phyloP scores from a whole-genome alignment of 2,888 invertebrate species.

The Graphium colonna region DNA sequence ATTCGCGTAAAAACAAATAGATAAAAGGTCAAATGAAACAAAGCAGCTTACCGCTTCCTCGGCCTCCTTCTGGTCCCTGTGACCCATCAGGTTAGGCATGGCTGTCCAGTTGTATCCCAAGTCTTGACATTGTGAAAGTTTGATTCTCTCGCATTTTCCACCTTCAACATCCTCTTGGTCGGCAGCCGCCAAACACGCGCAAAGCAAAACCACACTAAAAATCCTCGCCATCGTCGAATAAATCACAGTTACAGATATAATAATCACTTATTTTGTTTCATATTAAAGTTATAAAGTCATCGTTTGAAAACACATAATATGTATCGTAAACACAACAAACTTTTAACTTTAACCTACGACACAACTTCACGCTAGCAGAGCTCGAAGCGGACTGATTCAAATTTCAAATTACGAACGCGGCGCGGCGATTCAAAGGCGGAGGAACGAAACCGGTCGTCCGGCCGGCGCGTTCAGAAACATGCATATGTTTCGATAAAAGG shows the following conservation, averaged over 20 bases:
- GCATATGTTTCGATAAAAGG: constrained; percentile 76
- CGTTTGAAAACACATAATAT: constrained; percentile 43
- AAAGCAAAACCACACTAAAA: constrained; percentile 54
- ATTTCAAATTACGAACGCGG: constrained; percentile 38
- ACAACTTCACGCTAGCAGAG: constrained; percentile 40
- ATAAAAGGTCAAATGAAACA: too few species aligned
- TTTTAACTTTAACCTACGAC: constrained; percentile 25
- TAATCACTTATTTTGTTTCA: constrained; percentile 39
- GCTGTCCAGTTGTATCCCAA: constrained; percentile 92
- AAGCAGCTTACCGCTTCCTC: constrained; percentile 84
- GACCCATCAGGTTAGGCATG: constrained; percentile 92
- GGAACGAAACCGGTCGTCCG: constrained; percentile 66
- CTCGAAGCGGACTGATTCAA: constrained; percentile 57
- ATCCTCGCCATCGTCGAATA: constrained; percentile 60
- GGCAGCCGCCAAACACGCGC: constrained; percentile 58
- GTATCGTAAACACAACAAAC: constrained; percentile 58
- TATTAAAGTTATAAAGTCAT: constrained; percentile 61
- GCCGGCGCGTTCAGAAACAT: constrained; percentile 64
- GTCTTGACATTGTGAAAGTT: constrained; percentile 88
- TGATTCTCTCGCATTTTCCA: constrained; percentile 88
- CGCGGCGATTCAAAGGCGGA: constrained; percentile 66
- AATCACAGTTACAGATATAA: constrained; percentile 37
- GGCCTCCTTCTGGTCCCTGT: constrained; percentile 89
- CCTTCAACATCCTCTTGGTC: constrained; percentile 69
- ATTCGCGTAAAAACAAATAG: too few species aligned